These are phyloP conservation scores for Strigamia maritima DNA, from an alignment of 2,888 invertebrate species.

Conservation along the genomic window DNA sequence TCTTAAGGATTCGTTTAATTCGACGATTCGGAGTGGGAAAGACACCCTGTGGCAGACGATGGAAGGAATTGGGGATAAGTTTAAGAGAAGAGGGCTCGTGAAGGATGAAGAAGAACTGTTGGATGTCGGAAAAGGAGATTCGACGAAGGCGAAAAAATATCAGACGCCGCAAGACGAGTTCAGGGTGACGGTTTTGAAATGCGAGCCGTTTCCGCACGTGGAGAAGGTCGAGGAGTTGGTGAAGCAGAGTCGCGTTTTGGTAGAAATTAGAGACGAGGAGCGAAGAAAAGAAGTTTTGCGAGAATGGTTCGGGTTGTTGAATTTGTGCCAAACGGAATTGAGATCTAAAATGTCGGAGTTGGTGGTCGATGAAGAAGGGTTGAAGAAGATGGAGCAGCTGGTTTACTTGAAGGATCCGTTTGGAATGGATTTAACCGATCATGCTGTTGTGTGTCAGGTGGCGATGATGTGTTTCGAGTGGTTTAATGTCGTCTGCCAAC, in stretches of 20 bases:
- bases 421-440: background rate
- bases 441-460: background rate
- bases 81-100: background rate
- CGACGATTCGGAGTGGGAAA: background rate
- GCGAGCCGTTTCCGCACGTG: background rate
- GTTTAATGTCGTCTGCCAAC: background rate
- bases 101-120: background rate
- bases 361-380: background rate
- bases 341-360: background rate
- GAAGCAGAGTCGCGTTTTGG: background rate
- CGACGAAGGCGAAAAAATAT: background rate
- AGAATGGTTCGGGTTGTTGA: background rate
- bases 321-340: background rate
- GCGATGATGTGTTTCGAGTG: background rate
- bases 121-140: background rate
- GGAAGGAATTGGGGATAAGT: background rate
- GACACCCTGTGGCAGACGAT: background rate
- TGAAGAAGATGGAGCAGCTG: background rate
- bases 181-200: background rate
- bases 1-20: background rate
- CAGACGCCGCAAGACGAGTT: background rate
- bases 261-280: background rate
- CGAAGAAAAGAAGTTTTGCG: background rate
- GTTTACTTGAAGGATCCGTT: conserved; percentile 6
- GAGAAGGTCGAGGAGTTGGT: background rate